A percentile compares a stretch with the other conserved stretches of the same genome.
Evolutionary conservation across 2,113 vertebrate species (phyloP).

Genomic region (Ascaphus truei): DNA sequence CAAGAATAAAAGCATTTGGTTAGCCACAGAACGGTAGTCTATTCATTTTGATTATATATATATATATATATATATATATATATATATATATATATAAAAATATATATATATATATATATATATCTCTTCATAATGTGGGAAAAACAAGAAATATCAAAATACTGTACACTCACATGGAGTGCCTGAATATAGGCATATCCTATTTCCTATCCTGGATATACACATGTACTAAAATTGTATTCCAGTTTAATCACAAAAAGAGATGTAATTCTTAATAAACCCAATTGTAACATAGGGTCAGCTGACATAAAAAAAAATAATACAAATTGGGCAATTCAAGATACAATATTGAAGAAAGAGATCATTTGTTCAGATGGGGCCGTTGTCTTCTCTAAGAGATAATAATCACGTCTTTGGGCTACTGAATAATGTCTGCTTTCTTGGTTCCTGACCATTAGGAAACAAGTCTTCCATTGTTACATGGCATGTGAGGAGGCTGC

Average conservation of each 20-base stretch:
- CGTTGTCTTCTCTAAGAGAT: slow-evolving; percentile 66
- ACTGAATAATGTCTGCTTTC: slow-evolving; percentile 71
- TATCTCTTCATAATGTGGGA: too few species aligned
- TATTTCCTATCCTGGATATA: too few species aligned
- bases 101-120: background rate
- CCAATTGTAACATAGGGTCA: slow-evolving; percentile 1
- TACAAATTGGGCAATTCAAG: slow-evolving; percentile 78
- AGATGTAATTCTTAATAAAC: too few species aligned
- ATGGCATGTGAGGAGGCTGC: slow-evolving; percentile 62
- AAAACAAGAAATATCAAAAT: too few species aligned
- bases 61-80: background rate
- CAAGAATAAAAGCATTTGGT: too few species aligned
- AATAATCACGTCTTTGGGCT: slow-evolving; percentile 69
- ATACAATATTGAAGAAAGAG: slow-evolving; percentile 58
- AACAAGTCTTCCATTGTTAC: slow-evolving; percentile 86
- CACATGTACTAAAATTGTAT: too few species aligned
- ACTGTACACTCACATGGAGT: too few species aligned
- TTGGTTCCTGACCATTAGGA: slow-evolving; percentile 69
- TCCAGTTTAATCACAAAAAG: too few species aligned
- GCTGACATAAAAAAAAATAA: slow-evolving; percentile 73
- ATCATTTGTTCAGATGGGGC: slow-evolving; percentile 64
- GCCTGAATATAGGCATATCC: too few species aligned
- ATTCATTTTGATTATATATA: too few species aligned
- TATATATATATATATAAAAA: too few species aligned
- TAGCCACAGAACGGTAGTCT: too few species aligned